A percentile compares a stretch with the other conserved stretches of the same genome.
Conservation (phyloP, 2,797 vertebrate species). For the Characodon lateralis region DNA sequence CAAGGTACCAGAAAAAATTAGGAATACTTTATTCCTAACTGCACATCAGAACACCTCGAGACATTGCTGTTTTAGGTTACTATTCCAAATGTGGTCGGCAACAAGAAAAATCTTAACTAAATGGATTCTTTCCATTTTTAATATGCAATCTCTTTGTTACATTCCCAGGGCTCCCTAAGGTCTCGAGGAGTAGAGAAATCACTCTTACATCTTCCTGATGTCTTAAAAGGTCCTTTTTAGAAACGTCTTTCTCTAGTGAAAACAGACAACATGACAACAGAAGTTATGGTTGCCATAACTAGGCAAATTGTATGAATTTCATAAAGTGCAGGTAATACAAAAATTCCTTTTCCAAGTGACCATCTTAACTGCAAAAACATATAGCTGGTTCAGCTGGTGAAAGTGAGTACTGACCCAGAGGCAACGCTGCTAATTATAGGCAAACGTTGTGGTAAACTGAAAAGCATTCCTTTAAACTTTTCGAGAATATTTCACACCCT, state of each 20-base stretch:
- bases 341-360: constrained; percentile 52
- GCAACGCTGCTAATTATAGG: constrained; percentile 54
- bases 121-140: background rate
- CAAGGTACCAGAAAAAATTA: too few species aligned
- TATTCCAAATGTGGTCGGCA: too few species aligned
- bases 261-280: constrained; percentile 49
- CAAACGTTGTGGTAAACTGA: constrained; percentile 54
- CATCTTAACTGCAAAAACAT: constrained; percentile 44
- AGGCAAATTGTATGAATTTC: constrained; percentile 77
- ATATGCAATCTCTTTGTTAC: background rate
- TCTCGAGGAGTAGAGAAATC: background rate
- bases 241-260: background rate
- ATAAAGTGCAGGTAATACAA: constrained; percentile 80
- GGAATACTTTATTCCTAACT: too few species aligned
- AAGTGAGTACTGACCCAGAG: constrained; percentile 32
- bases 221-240: background rate
- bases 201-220: background rate
- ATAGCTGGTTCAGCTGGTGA: constrained; percentile 42
- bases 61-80: too few species aligned
- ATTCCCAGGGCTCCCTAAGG: background rate
- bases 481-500: constrained; percentile 18
- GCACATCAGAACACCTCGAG: too few species aligned
- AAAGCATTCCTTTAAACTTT: constrained; percentile 37
- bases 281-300: constrained; percentile 35
- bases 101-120: background rate